phyloP scores from a whole-genome alignment of 2,888 invertebrate species.

The Nemotelus nigrinus region DNA sequence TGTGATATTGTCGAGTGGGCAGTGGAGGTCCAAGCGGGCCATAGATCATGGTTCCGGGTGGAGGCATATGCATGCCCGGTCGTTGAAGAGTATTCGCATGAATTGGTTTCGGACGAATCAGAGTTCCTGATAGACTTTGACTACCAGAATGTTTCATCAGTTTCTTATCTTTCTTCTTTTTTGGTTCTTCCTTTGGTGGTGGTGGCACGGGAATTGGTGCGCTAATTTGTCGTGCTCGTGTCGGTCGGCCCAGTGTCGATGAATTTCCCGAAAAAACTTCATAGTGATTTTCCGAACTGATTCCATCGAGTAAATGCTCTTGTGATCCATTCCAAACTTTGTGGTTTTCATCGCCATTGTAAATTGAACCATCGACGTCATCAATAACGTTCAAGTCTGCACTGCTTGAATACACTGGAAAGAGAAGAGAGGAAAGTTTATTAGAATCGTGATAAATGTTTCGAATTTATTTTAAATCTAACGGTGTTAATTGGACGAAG shows the following conservation, averaged over 20 bases:
- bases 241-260: conserved; percentile 72
- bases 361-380: conserved; percentile 83
- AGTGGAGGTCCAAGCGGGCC: conserved; percentile 57
- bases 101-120: conserved; percentile 64
- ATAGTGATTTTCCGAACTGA: conserved; percentile 74
- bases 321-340: conserved; percentile 90
- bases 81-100: conserved; percentile 61
- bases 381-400: conserved; percentile 65
- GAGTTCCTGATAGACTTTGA: conserved; percentile 64
- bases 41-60: conserved; percentile 65
- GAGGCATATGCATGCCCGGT: conserved; percentile 56
- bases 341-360: conserved; percentile 92
- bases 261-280: conserved; percentile 70
- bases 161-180: conserved; percentile 68
- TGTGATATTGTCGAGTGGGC: conserved; percentile 66
- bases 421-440: conserved; percentile 9
- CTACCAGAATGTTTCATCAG: conserved; percentile 61
- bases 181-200: conserved; percentile 77
- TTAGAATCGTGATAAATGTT: neutral
- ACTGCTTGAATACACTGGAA: conserved; percentile 65
- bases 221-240: conserved; percentile 83
- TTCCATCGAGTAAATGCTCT: conserved; percentile 74
- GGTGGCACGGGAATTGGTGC: conserved; percentile 85
- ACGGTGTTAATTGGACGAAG: too few species aligned
- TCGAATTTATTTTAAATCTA: too few species aligned